phyloP scores from a whole-genome alignment of 2,797 vertebrate species.

The Austrolebias charrua region DNA sequence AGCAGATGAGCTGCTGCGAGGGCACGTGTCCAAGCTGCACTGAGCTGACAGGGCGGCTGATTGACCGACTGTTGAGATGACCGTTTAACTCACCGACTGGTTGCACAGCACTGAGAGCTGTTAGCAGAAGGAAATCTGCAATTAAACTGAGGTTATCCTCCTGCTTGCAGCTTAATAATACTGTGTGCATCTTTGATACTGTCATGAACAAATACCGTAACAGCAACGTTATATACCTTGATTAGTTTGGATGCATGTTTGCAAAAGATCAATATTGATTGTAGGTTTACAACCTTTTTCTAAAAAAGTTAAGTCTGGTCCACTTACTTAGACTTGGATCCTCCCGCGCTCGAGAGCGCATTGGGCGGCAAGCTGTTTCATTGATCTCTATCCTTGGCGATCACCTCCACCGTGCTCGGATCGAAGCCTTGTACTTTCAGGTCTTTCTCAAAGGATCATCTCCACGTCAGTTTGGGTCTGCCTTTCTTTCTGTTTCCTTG shows the following conservation, averaged over 20 bases:
- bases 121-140: conserved; percentile 64
- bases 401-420: no score
- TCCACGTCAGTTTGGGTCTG: no score
- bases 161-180: conserved; percentile 53
- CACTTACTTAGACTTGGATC: no score
- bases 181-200: conserved; percentile 41
- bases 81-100: conserved; percentile 60
- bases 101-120: conserved; percentile 42
- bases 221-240: conserved; percentile 10
- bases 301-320: no score
- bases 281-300: no score
- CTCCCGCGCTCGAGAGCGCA: no score
- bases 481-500: no score
- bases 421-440: no score
- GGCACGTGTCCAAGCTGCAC: conserved; percentile 52
- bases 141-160: conserved; percentile 63
- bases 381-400: no score
- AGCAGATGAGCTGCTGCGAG: conserved; percentile 43
- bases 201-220: conserved; percentile 48
- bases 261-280: no score
- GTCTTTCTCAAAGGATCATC: no score
- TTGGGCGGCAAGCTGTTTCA: no score
- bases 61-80: conserved; percentile 61
- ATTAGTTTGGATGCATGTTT: not conserved
- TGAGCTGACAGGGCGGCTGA: conserved; percentile 53